These are phyloP conservation scores for Nemotelus pantherinus DNA, from an alignment of 2,888 invertebrate species.

Conservation along the genomic window DNA sequence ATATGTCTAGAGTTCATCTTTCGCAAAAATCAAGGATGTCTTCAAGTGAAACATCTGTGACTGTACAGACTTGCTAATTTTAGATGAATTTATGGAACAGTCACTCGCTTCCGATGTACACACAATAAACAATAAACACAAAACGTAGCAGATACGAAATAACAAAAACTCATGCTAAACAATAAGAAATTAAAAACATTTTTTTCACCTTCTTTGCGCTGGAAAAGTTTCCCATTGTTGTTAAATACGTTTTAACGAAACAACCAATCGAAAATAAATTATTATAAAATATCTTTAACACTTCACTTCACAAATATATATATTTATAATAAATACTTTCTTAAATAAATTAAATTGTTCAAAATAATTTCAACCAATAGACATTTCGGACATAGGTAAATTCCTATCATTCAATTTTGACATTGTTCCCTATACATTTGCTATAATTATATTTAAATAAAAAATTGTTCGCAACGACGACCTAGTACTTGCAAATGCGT, in stretches of 20 bases:
- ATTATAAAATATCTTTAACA: background rate
- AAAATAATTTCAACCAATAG: constrained; percentile 18
- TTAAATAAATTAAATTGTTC: background rate
- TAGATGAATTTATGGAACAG: constrained; percentile 33
- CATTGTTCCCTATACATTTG: constrained; percentile 9
- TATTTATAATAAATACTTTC: background rate
- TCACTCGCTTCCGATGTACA: constrained; percentile 13
- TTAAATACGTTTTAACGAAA: background rate
- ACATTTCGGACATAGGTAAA: constrained; percentile 12
- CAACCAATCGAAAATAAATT: background rate
- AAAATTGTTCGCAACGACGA: constrained; percentile 30
- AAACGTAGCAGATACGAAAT: background rate
- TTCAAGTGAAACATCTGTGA: constrained; percentile 37
- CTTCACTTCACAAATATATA: constrained; percentile 29
- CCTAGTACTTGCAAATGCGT: constrained; percentile 32
- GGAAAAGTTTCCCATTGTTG: constrained; percentile 27
- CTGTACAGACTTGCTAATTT: constrained; percentile 37
- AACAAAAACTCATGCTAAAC: background rate
- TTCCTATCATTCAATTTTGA: constrained; percentile 30
- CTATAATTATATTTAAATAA: background rate
- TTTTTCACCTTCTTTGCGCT: constrained; percentile 33
- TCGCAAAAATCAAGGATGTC: constrained; percentile 25
- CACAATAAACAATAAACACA: background rate
- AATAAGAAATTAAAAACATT: constrained; percentile 5
- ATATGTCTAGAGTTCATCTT: background rate